Base-by-base conservation (phyloP, 2,113 vertebrate species). In the Puffinus mauretanicus region DNA sequence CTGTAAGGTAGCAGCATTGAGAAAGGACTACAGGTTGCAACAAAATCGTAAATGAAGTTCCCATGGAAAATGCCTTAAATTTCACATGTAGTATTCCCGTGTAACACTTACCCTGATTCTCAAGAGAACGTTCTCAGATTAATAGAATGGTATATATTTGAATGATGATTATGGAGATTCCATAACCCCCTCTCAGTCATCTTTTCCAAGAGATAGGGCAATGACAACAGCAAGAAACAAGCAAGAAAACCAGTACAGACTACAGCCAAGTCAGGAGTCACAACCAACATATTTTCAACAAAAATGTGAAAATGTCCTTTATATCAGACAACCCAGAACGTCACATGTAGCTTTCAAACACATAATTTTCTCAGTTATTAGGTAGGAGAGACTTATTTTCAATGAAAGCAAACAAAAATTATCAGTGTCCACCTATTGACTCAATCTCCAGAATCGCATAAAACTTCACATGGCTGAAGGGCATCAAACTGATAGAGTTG, bases 21-120 rank as follows among this genome's bases (percentile, higher is more conserved):
- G 67, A 79, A 89, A 85, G 17, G 27, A 55, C 57, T 46, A 69
- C 4, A n/a, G 30, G 21, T 27, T 81, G 44, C 62, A 64, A 57
- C 18, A 83, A 85, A 91, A 51, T 22, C 52, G 64, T 57, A 36
- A 64, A 75, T 16, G 15, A 90, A 62, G 13, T 24, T 81, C 30
- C 72, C 55, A 44, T 17, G 30, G 72, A 88, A 81, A 38, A 72
- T 18, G 32, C 16, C 64, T 94, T 77, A 62, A 78, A 86, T 82
- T 60, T 86, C 65, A 60, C 80, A 86, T 2, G 14, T 47, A 69
- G 44, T 38, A 54, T 14, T 76, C 21, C 69, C 49, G 49, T 93
- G 65, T 61, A 72, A 94, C 82, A 90, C 94, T 92, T 94, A 94
- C 88, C 92, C 96, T 72, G 57, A 82, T 87, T 93, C 49, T 93